Evolutionary conservation across 1,140 invertebrate genomes (phyloP), one percentile per base, ranked within the genome.

Genomic region (Camponotus vicinus): DNA sequence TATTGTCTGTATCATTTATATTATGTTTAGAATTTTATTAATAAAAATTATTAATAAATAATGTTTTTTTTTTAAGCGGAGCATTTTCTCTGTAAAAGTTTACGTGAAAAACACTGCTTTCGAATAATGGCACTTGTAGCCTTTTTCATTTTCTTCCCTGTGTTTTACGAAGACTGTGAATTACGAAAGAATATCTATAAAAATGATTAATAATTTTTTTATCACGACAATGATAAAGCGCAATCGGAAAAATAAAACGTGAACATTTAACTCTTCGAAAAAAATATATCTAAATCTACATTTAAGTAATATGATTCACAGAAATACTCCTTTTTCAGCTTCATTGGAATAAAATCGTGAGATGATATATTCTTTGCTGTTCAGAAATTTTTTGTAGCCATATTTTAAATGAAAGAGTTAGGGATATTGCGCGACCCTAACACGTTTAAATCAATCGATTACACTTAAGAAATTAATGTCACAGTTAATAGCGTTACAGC

Each of bases 401-500:
- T 11, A 11, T 73, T 73, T 34, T 83, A 13, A 27, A 59, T 73
- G 40, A 82, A 34, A 15, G 37, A 61, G 40, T 77, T 6, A 45
- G 9, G 55, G 3, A 15, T 32, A 18, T 70, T 49, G 8, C 11
- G 34, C 42, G 9, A 32, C 5, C 15, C 4, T 18, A 42, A 18
- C 34, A 55, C 45, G 15, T 0, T 7, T 71, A 61, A 82, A 59
- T 73, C 11, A 61, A 63, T 73, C 40, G 15, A 37, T 73, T 61
- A 83, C 13, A 49, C 57, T 73, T 73, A 59, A 18, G 69, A 73
- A 40, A 83, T 73, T 83, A 73, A n/a, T 73, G 79, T 83, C 45
- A 73, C 69, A 83, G 79, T 57, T 83, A 73, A 73, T 73, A 82
- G 27, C 40, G 21, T 82, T 69, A 52, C 37, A 57, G 34, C 34